These are phyloP conservation scores for Scotopteryx bipunctaria DNA, from an alignment of 2,888 invertebrate species.

Conservation along the genomic window DNA sequence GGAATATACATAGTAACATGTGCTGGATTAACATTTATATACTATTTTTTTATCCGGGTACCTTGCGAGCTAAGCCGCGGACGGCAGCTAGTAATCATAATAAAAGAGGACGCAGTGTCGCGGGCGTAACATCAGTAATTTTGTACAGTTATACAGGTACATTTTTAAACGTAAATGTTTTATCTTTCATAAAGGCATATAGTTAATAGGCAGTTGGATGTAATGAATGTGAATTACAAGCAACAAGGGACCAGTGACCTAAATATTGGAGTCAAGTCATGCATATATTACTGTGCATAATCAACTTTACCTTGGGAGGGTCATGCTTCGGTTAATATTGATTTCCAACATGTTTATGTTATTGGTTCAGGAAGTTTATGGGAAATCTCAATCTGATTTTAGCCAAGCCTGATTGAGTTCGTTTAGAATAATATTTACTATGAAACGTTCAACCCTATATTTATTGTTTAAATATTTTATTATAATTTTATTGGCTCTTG, in stretches of 20 bases:
- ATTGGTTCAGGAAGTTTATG: not conserved
- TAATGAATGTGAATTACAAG: slow-evolving; percentile 32
- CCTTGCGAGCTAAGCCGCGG: too few relatives aligned
- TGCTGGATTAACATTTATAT: too few relatives aligned
- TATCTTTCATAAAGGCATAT: slow-evolving; percentile 10
- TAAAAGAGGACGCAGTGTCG: too few relatives aligned
- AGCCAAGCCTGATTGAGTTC: not conserved
- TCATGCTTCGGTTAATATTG: slow-evolving; percentile 1
- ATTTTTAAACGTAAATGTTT: slow-evolving; percentile 10
- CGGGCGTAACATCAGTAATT: too few relatives aligned
- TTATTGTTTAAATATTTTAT: too few relatives aligned
- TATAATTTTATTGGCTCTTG: too few relatives aligned
- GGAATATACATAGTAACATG: too few relatives aligned
- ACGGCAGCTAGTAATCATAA: too few relatives aligned
- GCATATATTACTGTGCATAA: slow-evolving; percentile 18
- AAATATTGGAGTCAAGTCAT: slow-evolving; percentile 24
- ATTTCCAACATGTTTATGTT: not conserved
- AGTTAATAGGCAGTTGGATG: slow-evolving; percentile 27
- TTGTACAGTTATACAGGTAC: too few relatives aligned
- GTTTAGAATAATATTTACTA: too few relatives aligned
- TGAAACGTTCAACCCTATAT: too few relatives aligned
- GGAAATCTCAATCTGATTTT: not conserved
- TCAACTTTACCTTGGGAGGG: slow-evolving; percentile 14
- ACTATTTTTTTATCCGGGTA: too few relatives aligned
- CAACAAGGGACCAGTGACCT: slow-evolving; percentile 24